A percentile compares a stretch with the other conserved stretches of the same genome.
These are phyloP conservation scores for Ctenopoma kingsleyae DNA, from an alignment of 2,797 vertebrate species.

Conservation along the genomic window DNA sequence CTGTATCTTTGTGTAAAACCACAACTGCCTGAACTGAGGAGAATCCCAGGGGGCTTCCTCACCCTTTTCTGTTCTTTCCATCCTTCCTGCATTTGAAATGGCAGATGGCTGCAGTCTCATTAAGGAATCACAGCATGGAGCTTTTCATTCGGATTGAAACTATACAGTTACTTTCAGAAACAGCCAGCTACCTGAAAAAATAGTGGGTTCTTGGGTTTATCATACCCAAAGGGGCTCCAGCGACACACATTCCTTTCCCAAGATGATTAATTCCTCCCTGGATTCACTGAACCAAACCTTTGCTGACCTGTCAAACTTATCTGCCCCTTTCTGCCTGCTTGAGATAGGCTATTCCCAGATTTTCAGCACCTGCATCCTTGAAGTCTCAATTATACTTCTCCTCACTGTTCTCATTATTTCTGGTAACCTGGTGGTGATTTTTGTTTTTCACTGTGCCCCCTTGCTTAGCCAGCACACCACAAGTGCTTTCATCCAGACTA, in stretches of 20 bases:
- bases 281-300: constrained; percentile 88
- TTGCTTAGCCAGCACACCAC: constrained; percentile 96
- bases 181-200: constrained; percentile 24
- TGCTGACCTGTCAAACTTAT: constrained; percentile 55
- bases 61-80: constrained; percentile 36
- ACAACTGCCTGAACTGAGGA: constrained; percentile 25
- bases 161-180: constrained; percentile 20
- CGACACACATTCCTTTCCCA: constrained; percentile 79
- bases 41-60: constrained; percentile 42
- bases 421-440: constrained; percentile 96
- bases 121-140: constrained; percentile 40
- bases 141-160: constrained; percentile 57
- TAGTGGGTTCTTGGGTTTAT: constrained; percentile 39
- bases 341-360: constrained; percentile 90
- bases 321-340: constrained; percentile 92
- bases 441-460: constrained; percentile 98
- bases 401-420: constrained; percentile 95
- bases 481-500: constrained; percentile 98
- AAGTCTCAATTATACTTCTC: constrained; percentile 93
- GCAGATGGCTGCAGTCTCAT: constrained; percentile 39
- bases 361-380: constrained; percentile 92
- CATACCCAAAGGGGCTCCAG: constrained; percentile 50
- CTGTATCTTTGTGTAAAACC: constrained; percentile 18
- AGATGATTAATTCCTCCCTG: constrained; percentile 95
- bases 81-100: constrained; percentile 51